A percentile compares a stretch with the other conserved stretches of the same genome.
Conservation (phyloP, 2,113 vertebrate species). For the Rhinolophus ferrumequinum region DNA sequence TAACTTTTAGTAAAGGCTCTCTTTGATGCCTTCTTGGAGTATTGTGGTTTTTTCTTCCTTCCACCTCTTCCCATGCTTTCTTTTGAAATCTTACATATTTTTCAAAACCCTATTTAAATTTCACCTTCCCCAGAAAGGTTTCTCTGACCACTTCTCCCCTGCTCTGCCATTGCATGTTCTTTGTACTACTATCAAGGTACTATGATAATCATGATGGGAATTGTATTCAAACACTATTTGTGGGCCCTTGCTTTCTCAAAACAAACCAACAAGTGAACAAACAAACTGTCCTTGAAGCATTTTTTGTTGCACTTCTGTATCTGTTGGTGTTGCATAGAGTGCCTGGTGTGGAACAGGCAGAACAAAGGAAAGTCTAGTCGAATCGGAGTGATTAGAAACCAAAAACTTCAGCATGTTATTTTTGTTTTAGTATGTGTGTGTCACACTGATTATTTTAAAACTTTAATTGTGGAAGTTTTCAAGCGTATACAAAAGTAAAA, state of each 20-base stretch:
- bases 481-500: neutral
- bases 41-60: neutral
- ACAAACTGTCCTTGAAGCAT: neutral
- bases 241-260: neutral
- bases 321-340: neutral
- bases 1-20: neutral
- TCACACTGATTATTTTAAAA: neutral
- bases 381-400: neutral
- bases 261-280: neutral
- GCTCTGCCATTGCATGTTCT: neutral
- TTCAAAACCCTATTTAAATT: neutral
- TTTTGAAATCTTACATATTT: conserved; percentile 33
- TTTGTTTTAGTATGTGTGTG: neutral
- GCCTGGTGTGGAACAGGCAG: fast-evolving
- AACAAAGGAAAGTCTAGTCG: neutral
- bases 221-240: neutral
- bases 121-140: neutral
- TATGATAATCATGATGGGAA: neutral
- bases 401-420: neutral
- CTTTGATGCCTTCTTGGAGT: conserved; percentile 39
- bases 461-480: neutral
- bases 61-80: neutral
- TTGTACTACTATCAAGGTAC: neutral
- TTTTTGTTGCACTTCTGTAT: neutral
- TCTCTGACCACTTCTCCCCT: neutral